Evolutionary conservation across 1,140 invertebrate species (phyloP).

Genomic region (Drosophila orosa): DNA sequence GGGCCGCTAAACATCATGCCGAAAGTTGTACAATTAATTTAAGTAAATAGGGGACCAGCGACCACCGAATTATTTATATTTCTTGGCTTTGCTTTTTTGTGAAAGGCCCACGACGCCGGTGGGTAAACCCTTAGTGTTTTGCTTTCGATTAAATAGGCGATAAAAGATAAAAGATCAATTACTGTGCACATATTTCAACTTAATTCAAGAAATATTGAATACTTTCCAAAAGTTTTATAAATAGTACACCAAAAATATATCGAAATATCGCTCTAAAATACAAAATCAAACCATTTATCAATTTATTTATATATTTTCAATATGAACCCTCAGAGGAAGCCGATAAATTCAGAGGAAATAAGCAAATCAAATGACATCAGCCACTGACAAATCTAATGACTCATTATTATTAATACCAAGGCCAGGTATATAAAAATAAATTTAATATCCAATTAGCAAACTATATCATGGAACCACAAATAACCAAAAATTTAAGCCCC

Average conservation of each 20-base stretch:
- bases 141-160: conserved; percentile 1
- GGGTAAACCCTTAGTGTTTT: conserved; percentile 1
- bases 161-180: conserved; percentile 1
- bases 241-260: background rate
- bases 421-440: conserved; percentile 32
- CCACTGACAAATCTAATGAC: conserved; percentile 3
- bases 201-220: background rate
- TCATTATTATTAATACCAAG: conserved; percentile 17
- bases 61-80: conserved; percentile 7
- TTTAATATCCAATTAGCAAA: conserved; percentile 48
- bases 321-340: background rate
- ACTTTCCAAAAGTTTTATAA: background rate
- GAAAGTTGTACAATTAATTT: conserved; percentile 67
- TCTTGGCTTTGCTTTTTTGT: conserved; percentile 2
- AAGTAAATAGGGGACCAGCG: conserved; percentile 28
- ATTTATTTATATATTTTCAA: background rate
- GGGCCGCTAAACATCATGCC: conserved; percentile 32
- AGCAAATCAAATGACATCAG: conserved; percentile 2
- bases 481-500: conserved; percentile 18
- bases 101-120: background rate
- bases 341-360: conserved; percentile 1
- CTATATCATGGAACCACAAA: conserved; percentile 20
- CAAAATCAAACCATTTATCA: background rate
- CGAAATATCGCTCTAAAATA: background rate
- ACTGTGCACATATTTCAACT: background rate